Evolutionary conservation across 2,888 invertebrate genomes (phyloP).

Genomic region (Ecliptopera silaceata): DNA sequence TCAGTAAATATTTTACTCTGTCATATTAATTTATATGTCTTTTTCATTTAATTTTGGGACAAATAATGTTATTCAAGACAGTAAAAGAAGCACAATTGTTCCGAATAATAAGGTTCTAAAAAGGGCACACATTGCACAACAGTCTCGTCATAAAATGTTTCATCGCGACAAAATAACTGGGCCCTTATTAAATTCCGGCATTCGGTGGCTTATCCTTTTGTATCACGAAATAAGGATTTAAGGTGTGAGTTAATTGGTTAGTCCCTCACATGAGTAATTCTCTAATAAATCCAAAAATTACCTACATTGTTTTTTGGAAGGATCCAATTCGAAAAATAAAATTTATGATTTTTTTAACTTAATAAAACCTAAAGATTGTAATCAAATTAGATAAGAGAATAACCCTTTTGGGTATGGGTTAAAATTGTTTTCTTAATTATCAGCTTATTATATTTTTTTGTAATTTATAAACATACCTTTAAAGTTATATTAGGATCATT

Average conservation of each 20-base stretch:
- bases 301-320: no score
- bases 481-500: neutral
- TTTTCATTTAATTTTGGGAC: neutral
- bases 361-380: no score
- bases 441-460: slow-evolving; percentile 2
- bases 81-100: slow-evolving; percentile 64
- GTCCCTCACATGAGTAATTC: neutral
- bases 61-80: slow-evolving; percentile 61
- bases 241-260: slow-evolving; percentile 20
- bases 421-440: slow-evolving; percentile 23
- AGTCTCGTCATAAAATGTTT: slow-evolving; percentile 70
- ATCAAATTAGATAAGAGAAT: no score
- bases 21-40: no score
- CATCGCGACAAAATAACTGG: slow-evolving; percentile 55
- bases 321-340: no score
- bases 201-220: slow-evolving; percentile 47
- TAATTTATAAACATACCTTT: neutral
- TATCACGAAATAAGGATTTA: slow-evolving; percentile 48
- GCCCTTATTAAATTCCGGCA: slow-evolving; percentile 65
- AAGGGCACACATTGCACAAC: slow-evolving; percentile 59
- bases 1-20: no score
- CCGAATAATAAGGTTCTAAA: slow-evolving; percentile 63
- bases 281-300: no score
- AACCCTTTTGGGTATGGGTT: neutral
- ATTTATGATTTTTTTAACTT: no score